Percentiles rank a stretch among this genome's conserved stretches.
Evolutionary conservation across 2,888 invertebrate species (phyloP).

Genomic region (Plutella xylostella): DNA sequence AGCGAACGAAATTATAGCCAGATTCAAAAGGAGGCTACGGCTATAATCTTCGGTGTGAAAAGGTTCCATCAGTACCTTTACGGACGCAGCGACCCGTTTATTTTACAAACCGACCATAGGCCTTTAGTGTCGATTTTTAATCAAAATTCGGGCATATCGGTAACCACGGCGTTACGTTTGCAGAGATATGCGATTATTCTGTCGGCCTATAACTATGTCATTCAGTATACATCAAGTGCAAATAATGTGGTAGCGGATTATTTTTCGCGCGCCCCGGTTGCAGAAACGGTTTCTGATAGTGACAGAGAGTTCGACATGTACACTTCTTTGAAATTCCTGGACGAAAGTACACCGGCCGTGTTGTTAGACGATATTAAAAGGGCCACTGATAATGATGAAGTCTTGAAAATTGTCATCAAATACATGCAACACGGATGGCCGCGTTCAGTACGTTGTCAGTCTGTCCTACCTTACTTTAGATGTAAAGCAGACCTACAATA

Average conservation of each 20-base stretch:
- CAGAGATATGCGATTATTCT: slow-evolving; percentile 4
- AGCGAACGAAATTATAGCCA: background rate
- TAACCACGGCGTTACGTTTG: background rate
- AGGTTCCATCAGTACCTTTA: slow-evolving; percentile 1
- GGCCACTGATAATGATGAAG: background rate
- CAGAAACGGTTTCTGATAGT: background rate
- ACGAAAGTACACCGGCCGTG: background rate
- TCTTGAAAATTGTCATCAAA: background rate
- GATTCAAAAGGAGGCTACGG: background rate
- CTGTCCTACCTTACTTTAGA: no score
- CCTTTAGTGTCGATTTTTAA: background rate
- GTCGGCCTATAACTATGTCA: background rate
- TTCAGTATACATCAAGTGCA: background rate
- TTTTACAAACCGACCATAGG: slow-evolving; percentile 2
- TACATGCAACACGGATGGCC: slow-evolving; percentile 1
- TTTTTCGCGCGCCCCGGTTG: background rate
- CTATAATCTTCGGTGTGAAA: slow-evolving; percentile 1
- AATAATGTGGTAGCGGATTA: background rate
- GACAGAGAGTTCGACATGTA: no score
- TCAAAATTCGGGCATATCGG: slow-evolving; percentile 2
- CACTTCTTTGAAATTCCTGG: background rate
- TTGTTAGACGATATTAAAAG: background rate
- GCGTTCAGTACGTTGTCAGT: no score
- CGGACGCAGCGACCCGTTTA: background rate
- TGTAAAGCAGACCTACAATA: background rate